A percentile compares a stretch with the other conserved stretches of the same genome.
Conservation (phyloP, 2,113 vertebrate genomes). For the Gila orcuttii region DNA sequence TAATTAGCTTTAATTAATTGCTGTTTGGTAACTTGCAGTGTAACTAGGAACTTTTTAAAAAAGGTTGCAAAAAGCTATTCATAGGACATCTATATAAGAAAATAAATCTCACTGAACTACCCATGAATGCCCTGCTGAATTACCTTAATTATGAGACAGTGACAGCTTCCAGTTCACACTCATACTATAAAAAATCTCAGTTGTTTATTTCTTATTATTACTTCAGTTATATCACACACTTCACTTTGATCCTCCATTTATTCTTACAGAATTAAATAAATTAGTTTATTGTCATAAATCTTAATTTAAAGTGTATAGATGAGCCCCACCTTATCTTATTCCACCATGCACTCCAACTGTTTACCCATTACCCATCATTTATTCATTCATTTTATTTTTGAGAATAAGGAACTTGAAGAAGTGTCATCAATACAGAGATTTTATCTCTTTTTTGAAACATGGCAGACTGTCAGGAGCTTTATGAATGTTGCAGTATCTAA, state of each 20-base stretch:
- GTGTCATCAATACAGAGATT: conserved; percentile 38
- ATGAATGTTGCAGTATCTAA: conserved; percentile 29
- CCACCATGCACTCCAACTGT: neutral
- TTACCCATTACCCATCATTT: conserved; percentile 27
- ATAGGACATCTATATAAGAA: too few species aligned
- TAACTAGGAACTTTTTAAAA: neutral
- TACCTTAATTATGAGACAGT: neutral
- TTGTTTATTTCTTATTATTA: neutral
- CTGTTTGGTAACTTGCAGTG: neutral
- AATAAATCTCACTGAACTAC: neutral
- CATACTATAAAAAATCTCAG: neutral
- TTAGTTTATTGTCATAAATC: neutral
- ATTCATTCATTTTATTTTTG: conserved; percentile 25
- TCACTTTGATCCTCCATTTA: neutral
- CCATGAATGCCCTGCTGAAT: neutral
- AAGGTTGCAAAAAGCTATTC: too few species aligned
- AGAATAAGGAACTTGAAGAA: neutral
- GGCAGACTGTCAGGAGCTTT: conserved; percentile 15
- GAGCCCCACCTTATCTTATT: neutral
- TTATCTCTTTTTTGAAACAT: conserved; percentile 43
- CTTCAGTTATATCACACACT: neutral
- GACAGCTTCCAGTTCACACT: neutral
- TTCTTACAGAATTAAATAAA: neutral
- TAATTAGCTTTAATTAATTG: neutral
- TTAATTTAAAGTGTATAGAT: neutral